phyloP scores from a whole-genome alignment of 2,113 vertebrate genomes.

The Garra rufa region DNA sequence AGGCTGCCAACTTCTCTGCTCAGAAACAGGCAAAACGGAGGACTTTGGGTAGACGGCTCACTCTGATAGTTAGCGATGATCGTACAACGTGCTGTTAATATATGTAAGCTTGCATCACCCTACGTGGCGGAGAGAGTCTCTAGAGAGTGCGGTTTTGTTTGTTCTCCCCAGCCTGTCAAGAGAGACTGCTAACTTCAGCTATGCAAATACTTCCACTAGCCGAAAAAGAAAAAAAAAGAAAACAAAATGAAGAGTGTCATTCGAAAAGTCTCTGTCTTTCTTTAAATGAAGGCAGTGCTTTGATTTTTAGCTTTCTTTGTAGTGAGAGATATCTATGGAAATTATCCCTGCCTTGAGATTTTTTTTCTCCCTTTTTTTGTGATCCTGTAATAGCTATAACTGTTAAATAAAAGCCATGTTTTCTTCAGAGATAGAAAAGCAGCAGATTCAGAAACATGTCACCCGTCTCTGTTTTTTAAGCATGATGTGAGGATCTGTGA shows the following conservation, averaged over 20 bases:
- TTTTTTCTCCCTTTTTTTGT: conserved; percentile 49
- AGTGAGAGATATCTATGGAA: conserved; percentile 74
- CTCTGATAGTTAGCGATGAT: conserved; percentile 39
- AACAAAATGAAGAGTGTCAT: conserved; percentile 65
- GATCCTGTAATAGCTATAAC: conserved; percentile 73
- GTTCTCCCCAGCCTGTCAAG: conserved; percentile 56
- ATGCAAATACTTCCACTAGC: conserved; percentile 43
- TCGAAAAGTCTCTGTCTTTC: conserved; percentile 68
- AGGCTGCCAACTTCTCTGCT: conserved; percentile 28
- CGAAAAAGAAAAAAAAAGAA: conserved; percentile 55
- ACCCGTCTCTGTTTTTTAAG: conserved; percentile 72
- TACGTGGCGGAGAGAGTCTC: conserved; percentile 51
- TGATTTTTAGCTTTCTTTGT: conserved; percentile 79
- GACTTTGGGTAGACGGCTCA: conserved; percentile 19
- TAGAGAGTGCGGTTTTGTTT: conserved; percentile 52
- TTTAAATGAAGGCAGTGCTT: conserved; percentile 65
- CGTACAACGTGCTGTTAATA: conserved; percentile 51
- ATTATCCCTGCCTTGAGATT: conserved; percentile 72
- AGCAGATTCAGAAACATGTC: conserved; percentile 64
- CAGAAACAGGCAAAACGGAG: conserved; percentile 24
- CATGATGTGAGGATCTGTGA: conserved; percentile 67
- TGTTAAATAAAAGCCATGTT: conserved; percentile 64
- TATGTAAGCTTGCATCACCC: conserved; percentile 52
- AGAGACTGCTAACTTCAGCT: conserved; percentile 50
- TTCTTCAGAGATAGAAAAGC: conserved; percentile 70